Conservation (phyloP, 2,797 vertebrate genomes). For the Catharus ustulatus region DNA sequence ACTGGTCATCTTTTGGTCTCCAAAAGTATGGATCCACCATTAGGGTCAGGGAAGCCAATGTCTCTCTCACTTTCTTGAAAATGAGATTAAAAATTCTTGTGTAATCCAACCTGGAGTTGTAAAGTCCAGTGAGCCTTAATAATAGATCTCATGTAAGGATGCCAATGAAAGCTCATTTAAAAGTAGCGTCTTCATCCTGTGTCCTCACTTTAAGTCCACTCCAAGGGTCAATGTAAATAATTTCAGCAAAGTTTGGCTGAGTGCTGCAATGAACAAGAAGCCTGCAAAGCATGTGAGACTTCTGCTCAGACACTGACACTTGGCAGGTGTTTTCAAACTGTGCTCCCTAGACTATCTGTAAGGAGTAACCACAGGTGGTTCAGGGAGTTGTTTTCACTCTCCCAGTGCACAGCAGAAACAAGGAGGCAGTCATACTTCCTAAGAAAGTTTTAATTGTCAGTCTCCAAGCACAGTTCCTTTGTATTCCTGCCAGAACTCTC, state of each 20-base stretch:
- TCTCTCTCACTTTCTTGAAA: background rate
- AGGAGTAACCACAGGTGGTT: conserved; percentile 42
- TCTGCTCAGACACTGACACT: background rate
- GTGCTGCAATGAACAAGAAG: background rate
- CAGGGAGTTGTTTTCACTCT: conserved; percentile 40
- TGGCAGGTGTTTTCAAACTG: conserved; percentile 33
- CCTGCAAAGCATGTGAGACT: background rate
- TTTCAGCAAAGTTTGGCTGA: background rate
- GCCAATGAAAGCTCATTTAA: background rate
- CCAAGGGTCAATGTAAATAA: background rate
- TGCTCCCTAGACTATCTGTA: background rate
- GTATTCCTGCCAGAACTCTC: conserved; percentile 56
- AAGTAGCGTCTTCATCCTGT: background rate
- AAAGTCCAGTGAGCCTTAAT: background rate
- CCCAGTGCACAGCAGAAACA: conserved; percentile 36
- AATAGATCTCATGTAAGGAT: background rate
- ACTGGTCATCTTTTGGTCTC: background rate
- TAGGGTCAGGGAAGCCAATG: background rate
- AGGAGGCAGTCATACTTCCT: conserved; percentile 18
- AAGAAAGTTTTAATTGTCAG: conserved; percentile 69
- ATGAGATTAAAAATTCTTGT: background rate
- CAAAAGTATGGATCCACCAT: background rate
- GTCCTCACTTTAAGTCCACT: background rate
- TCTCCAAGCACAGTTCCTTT: conserved; percentile 54
- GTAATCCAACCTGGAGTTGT: background rate